These are phyloP conservation scores for Acrocera orbiculus DNA, from an alignment of 2,888 invertebrate genomes.

Conservation along the genomic window DNA sequence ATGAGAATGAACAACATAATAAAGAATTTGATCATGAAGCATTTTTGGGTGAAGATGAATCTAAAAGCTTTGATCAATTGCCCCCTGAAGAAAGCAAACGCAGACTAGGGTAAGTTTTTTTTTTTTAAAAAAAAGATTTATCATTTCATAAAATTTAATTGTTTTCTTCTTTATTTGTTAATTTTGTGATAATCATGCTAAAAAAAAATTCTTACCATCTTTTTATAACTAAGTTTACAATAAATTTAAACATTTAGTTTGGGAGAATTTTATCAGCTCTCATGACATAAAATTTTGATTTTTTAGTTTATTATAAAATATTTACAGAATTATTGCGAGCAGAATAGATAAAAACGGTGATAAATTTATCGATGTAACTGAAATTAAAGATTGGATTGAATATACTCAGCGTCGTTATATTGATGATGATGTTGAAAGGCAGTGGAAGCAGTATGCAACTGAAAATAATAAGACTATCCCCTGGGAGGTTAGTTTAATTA, in stretches of 20 bases:
- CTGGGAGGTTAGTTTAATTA: slow-evolving; percentile 48
- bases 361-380: slow-evolving; percentile 65
- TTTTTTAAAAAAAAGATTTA: too few species aligned
- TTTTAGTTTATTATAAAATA: too few species aligned
- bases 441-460: slow-evolving; percentile 84
- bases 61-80: slow-evolving; percentile 84
- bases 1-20: slow-evolving; percentile 57
- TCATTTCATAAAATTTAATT: background rate
- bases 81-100: slow-evolving; percentile 89
- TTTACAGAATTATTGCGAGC: slow-evolving; percentile 66
- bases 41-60: slow-evolving; percentile 84
- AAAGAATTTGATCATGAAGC: slow-evolving; percentile 92
- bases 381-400: slow-evolving; percentile 89
- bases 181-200: background rate
- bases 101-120: slow-evolving; percentile 47
- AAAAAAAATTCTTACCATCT: too few species aligned
- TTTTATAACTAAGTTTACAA: too few species aligned
- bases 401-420: slow-evolving; percentile 88
- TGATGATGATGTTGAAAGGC: slow-evolving; percentile 75
- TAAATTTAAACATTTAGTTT: too few species aligned
- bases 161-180: background rate
- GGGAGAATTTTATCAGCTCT: too few species aligned
- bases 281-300: too few species aligned
- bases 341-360: slow-evolving; percentile 81
- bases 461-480: slow-evolving; percentile 52